Base-by-base conservation (phyloP, 2,888 invertebrate species). In the Myopa tessellatipennis region DNA sequence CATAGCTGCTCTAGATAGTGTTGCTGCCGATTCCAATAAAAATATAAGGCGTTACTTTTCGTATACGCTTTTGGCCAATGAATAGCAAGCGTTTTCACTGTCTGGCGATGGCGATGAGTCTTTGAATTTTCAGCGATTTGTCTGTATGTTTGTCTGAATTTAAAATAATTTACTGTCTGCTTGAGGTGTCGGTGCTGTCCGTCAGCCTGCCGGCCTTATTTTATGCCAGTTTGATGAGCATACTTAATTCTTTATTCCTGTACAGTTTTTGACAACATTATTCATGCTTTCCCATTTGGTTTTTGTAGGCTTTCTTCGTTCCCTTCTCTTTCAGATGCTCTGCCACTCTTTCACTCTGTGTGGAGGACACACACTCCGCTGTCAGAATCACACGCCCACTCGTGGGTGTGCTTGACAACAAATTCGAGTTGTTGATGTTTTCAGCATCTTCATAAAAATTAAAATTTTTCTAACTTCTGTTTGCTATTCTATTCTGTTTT, bases 11-110 rank as follows among this genome's bases (percentile, higher is more conserved):
- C 26, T 26, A 26, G 26, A 26, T 26, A 26, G 1, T 2, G 26
- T 26, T 26, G 26, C 26, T 26, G 26, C 26, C n/a, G n/a, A n/a
- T n/a, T n/a, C n/a, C n/a, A n/a, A n/a, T 26, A 1, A 26, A 26
- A 36, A 65, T 34, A 52, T 50, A 50, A 69, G 50, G 69, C 69
- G 69, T 69, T 26, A 26, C 69, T 69, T 69, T 69, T n/a, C 50
- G 50, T 50, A 26, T 26, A 26, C 26, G 52, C 34, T 52, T 52
- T 52, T 45, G 34, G 69, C 70, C 70, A 70, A 70, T 70, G 55
- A 55, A 52, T 70, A 26, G 45, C 45, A 45, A 52, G 69, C 69
- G 50, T 52, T 26, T 18, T 10, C 18, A 7, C 52, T 50, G 26
- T 69, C 68, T 40, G 45, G 69, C 26, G 26, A 26, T 36, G 3